phyloP scores from a whole-genome alignment of 2,888 invertebrate species.

The Drosophila ustulata region DNA sequence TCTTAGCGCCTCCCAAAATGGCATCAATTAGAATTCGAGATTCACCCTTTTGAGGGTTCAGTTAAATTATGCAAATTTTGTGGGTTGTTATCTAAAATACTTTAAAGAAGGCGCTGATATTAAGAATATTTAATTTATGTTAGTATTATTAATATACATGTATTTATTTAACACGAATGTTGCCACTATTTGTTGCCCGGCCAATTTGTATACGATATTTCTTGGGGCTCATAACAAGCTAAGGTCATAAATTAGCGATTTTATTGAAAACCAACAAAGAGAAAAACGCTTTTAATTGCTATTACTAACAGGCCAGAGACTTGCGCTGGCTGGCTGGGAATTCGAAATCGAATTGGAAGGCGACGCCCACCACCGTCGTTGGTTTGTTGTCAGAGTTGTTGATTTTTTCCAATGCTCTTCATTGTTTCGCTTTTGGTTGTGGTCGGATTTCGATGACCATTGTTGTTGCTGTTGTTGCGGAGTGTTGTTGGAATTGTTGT shows the following conservation, averaged over 20 bases:
- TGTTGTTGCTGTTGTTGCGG: constrained; percentile 31
- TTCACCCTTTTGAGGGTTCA: constrained; percentile 11
- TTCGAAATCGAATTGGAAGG: constrained; percentile 10
- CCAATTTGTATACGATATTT: constrained; percentile 33
- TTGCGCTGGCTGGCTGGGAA: constrained; percentile 11
- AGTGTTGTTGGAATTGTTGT: constrained; percentile 23
- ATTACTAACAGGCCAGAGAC: constrained; percentile 47
- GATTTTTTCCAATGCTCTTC: constrained; percentile 52
- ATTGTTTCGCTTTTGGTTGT: constrained; percentile 66
- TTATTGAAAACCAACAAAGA: constrained; percentile 55
- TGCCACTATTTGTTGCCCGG: constrained; percentile 36
- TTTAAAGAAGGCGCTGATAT: not conserved
- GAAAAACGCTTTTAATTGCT: constrained; percentile 59
- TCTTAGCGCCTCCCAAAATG: constrained; percentile 37
- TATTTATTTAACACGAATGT: not conserved
- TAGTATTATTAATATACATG: too few relatives aligned
- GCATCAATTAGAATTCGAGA: constrained; percentile 39
- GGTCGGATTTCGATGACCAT: constrained; percentile 42
- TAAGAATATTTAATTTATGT: not conserved
- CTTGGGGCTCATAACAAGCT: constrained; percentile 3
- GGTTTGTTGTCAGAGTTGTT: constrained; percentile 30
- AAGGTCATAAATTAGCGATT: constrained; percentile 51
- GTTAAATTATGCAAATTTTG: constrained; percentile 44
- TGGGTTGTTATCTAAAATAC: constrained; percentile 2
- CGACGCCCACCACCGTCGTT: constrained; percentile 19